Percentiles rank a stretch among this genome's conserved stretches.
phyloP scores from a whole-genome alignment of 2,113 vertebrate species.

The Odocoileus virginianus region DNA sequence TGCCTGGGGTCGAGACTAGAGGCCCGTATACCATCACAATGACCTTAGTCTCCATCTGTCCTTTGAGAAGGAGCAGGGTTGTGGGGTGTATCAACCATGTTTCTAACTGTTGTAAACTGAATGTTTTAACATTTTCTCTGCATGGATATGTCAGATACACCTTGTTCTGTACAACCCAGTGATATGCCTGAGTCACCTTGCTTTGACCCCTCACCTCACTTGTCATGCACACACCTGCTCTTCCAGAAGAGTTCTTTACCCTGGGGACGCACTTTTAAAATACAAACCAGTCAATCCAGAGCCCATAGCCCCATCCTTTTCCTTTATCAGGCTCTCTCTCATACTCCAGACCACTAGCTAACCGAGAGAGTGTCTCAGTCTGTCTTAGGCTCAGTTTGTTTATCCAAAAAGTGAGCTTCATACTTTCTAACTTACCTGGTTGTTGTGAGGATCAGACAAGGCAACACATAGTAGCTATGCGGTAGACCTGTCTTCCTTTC shows the following conservation, averaged over 20 bases:
- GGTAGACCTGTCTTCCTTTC: background rate
- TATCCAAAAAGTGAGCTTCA: background rate
- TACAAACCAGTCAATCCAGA: background rate
- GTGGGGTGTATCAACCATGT: no score
- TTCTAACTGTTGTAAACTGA: background rate
- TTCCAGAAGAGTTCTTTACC: background rate
- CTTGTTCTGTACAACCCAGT: background rate
- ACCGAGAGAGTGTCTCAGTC: background rate
- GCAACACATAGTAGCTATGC: background rate
- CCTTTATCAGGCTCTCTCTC: background rate
- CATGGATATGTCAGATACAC: background rate
- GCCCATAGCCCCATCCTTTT: background rate
- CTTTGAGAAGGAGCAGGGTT: background rate
- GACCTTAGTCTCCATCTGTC: background rate
- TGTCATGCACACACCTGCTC: background rate
- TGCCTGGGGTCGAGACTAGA: background rate
- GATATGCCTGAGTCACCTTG: background rate
- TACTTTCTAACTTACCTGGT: background rate
- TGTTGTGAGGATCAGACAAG: background rate
- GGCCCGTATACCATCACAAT: rapidly evolving
- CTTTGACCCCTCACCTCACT: background rate
- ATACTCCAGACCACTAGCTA: background rate
- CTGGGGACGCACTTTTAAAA: background rate
- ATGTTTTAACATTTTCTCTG: background rate
- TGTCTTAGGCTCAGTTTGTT: background rate